phyloP scores from a whole-genome alignment of 2,888 invertebrate species.

The Aspidiotus rigidus region DNA sequence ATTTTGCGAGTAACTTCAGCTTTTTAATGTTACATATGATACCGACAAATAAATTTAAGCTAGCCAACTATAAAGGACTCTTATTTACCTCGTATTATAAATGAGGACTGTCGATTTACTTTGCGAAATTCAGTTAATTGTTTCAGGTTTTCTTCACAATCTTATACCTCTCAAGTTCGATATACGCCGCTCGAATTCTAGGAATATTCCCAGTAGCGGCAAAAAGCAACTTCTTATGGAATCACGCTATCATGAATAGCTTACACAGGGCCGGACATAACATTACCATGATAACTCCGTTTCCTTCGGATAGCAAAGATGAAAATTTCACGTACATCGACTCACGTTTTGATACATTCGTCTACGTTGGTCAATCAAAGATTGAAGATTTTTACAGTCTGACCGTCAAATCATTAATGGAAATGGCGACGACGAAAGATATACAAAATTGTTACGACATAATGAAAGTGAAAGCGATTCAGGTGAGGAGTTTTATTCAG shows the following conservation, averaged over 20 bases:
- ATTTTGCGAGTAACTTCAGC: too few species aligned
- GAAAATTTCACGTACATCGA: slow-evolving; percentile 2
- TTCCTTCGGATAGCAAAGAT: neutral
- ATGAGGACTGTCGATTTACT: too few species aligned
- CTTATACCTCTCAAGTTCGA: too few species aligned
- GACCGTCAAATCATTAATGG: too few species aligned
- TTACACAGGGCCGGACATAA: neutral
- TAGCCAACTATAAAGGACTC: too few species aligned
- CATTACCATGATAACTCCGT: neutral
- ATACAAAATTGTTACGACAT: neutral
- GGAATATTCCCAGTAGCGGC: slow-evolving; percentile 2
- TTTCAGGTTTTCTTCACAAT: too few species aligned
- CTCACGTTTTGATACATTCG: neutral
- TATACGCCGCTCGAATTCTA: neutral
- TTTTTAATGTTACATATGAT: too few species aligned
- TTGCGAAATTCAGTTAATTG: too few species aligned
- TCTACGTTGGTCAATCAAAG: too few species aligned
- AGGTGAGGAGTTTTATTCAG: neutral
- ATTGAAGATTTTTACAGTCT: too few species aligned
- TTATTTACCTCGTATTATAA: too few species aligned
- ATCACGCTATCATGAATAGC: neutral
- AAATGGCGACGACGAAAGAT: neutral
- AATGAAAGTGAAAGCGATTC: neutral
- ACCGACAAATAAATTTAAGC: too few species aligned
- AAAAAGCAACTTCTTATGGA: neutral